These are phyloP conservation scores for Rostratula benghalensis DNA, from an alignment of 2,113 vertebrate genomes.

Conservation along the genomic window DNA sequence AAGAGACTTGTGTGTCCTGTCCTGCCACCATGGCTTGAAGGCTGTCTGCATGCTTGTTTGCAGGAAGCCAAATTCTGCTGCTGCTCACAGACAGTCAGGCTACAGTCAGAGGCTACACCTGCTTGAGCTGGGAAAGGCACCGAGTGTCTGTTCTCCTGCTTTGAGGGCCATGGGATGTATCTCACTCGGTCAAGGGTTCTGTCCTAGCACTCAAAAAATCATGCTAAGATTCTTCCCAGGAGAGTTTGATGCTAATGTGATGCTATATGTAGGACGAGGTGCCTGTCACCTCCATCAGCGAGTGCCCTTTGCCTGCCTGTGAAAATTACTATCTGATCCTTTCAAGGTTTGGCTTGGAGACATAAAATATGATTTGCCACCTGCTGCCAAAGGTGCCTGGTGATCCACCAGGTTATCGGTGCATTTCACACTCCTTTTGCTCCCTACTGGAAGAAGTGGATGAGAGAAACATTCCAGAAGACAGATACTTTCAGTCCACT, in stretches of 20 bases:
- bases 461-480: not conserved
- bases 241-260: not conserved
- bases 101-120: not conserved
- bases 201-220: not conserved
- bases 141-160: rapidly evolving
- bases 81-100: not conserved
- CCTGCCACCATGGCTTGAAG: not conserved
- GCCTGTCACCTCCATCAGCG: not conserved
- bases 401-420: not conserved
- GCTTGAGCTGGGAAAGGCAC: not conserved
- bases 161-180: rapidly evolving
- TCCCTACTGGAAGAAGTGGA: not conserved
- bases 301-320: not conserved
- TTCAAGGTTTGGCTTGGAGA: not conserved
- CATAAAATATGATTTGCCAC: not conserved
- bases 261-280: not conserved
- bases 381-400: not conserved
- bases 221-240: not conserved
- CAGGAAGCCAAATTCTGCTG: not conserved
- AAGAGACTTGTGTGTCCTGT: not conserved
- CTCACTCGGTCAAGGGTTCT: not conserved
- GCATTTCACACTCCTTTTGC: not conserved
- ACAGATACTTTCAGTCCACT: not conserved
- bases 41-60: not conserved
- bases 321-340: not conserved